These are phyloP conservation scores for Streptopelia turtur DNA, from an alignment of 2,797 vertebrate species.

Conservation along the genomic window DNA sequence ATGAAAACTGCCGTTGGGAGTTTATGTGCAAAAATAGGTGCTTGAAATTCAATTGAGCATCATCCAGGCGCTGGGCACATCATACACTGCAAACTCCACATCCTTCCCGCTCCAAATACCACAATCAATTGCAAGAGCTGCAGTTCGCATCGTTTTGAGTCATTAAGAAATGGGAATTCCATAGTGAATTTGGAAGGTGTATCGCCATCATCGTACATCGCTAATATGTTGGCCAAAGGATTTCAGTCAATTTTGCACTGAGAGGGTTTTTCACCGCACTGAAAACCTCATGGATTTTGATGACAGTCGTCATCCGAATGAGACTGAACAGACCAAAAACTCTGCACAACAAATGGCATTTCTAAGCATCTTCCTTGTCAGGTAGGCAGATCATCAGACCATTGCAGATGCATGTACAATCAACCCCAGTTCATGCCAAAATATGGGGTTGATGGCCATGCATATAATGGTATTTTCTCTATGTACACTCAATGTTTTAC, in stretches of 20 bases:
- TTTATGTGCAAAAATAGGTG: slow-evolving; percentile 32
- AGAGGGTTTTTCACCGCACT: slow-evolving; percentile 46
- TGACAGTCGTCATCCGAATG: slow-evolving; percentile 25
- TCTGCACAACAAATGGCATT: background rate
- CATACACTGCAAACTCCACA: slow-evolving; percentile 51
- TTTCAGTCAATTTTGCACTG: slow-evolving; percentile 37
- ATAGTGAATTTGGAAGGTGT: slow-evolving; percentile 34
- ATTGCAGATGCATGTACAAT: background rate
- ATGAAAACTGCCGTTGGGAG: slow-evolving; percentile 59
- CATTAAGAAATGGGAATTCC: slow-evolving; percentile 55
- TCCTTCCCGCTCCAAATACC: slow-evolving; percentile 15
- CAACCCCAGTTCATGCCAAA: slow-evolving; percentile 13
- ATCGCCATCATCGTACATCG: slow-evolving; percentile 11
- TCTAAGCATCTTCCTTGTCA: background rate
- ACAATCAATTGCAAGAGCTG: slow-evolving; percentile 29
- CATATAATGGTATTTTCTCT: background rate
- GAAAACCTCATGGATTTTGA: slow-evolving; percentile 44
- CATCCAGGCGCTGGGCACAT: background rate
- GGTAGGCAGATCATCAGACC: background rate
- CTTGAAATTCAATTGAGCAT: slow-evolving; percentile 32
- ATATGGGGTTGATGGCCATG: slow-evolving; percentile 26
- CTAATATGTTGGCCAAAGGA: slow-evolving; percentile 46
- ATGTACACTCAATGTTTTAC: background rate
- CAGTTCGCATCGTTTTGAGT: slow-evolving; percentile 18
- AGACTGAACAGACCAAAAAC: background rate